Base-by-base conservation (phyloP, 1,140 invertebrate genomes). In the Drosophila parabipectinata region DNA sequence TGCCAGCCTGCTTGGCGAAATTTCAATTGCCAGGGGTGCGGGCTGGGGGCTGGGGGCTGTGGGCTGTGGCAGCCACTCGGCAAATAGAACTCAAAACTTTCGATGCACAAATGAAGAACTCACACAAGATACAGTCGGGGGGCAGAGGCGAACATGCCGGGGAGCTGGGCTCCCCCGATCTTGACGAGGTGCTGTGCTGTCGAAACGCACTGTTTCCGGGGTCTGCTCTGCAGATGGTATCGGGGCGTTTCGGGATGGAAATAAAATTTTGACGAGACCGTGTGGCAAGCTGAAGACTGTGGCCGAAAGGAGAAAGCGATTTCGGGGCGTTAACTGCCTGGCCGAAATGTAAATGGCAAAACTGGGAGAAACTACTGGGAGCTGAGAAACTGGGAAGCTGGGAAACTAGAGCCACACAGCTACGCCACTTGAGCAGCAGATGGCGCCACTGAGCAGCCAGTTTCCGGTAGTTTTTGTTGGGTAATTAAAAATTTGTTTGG, bases 1-100 rank as follows among this genome's bases (percentile, higher is more conserved):
- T 26, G 30, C 8, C 67, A 52, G 77, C 69, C 57, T 68, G 76
- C 34, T 60, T 72, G 68, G 34, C 57, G 62, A 50, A 76, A 44
- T 72, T 55, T 64, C 67, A 69, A 69, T 48, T 69, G 66, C 64
- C 10, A 6, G 39, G 14, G 52, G 47, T 9, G 26, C 6, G 10
- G 30, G 30, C 10, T 9, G 14, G 45, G 44, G 14, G n/a, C 5
- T 9, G 28, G 14, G 26, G 28, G 66, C 37, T 47, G 32, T 10
- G 26, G 28, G 66, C 37, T 47, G 32, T 10, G 32, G 32, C 10
- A 10, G 32, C 32, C 8, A 34, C 32, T 34, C 10, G 34, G 51
- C 51, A 71, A 71, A 69, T 68, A 57, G 9, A 50, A 57, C 41
- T 39, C 15, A 69, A 21, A 69, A 68, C 30, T 69, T 69, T 26